phyloP scores from a whole-genome alignment of 2,888 invertebrate species.

The Troides aeacus region DNA sequence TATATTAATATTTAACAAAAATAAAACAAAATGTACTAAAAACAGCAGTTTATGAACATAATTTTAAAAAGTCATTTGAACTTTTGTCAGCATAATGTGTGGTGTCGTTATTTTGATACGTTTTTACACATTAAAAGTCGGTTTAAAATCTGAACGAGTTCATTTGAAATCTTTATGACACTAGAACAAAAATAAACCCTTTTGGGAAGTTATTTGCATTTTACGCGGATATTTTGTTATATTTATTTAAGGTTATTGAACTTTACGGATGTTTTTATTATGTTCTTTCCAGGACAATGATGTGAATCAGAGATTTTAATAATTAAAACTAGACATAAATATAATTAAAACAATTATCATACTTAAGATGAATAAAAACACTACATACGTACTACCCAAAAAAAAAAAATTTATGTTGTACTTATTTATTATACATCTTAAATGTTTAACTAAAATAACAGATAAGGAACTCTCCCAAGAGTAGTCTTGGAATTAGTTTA shows the following conservation, averaged over 20 bases:
- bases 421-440: background rate
- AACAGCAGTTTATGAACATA: conserved; percentile 1
- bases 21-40: background rate
- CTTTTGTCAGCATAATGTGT: conserved; percentile 21
- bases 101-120: conserved; percentile 18
- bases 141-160: conserved; percentile 17
- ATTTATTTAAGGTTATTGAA: background rate
- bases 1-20: background rate
- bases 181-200: conserved; percentile 1
- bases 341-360: too few species aligned
- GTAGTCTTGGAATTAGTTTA: conserved; percentile 66
- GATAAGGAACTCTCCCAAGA: conserved; percentile 9
- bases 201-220: background rate
- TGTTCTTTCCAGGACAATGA: background rate
- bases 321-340: background rate
- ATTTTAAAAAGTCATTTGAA: conserved; percentile 6
- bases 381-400: too few species aligned
- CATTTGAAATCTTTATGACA: conserved; percentile 12
- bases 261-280: background rate
- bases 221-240: background rate
- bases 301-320: background rate
- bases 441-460: background rate
- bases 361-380: too few species aligned
- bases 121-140: conserved; percentile 23
- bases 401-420: too few species aligned